Conservation (phyloP, 2,113 vertebrate species). For the Pristiophorus japonicus region DNA sequence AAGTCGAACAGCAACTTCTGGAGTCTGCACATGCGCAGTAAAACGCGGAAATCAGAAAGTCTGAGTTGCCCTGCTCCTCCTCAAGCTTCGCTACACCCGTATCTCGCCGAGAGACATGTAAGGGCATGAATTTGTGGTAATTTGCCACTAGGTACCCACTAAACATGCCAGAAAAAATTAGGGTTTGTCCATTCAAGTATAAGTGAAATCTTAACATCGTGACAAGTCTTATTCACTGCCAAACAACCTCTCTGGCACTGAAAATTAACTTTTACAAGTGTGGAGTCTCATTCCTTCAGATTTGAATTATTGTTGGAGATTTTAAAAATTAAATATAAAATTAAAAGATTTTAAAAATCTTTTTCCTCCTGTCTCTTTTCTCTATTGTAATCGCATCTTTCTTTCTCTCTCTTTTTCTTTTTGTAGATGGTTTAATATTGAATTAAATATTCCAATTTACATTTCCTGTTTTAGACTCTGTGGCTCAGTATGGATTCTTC, state of each 20-base stretch:
- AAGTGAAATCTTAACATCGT: background rate
- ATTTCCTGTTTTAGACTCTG: background rate
- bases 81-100: background rate
- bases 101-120: background rate
- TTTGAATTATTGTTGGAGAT: background rate
- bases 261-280: background rate
- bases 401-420: background rate
- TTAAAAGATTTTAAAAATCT: background rate
- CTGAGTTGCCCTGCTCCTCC: too few relatives aligned
- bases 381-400: too few relatives aligned
- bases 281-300: background rate
- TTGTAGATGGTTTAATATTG: background rate
- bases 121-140: background rate
- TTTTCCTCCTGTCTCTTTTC: background rate
- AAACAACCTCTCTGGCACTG: too few relatives aligned
- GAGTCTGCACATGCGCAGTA: too few relatives aligned
- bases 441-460: background rate
- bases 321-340: background rate
- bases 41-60: background rate
- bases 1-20: too few relatives aligned
- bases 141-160: background rate
- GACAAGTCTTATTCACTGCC: background rate
- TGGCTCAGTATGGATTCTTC: background rate
- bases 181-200: background rate
- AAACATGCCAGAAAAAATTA: background rate